A percentile compares a stretch with the other conserved stretches of the same genome.
Conservation (phyloP, 2,888 invertebrate genomes). For the Myopa tessellatipennis region DNA sequence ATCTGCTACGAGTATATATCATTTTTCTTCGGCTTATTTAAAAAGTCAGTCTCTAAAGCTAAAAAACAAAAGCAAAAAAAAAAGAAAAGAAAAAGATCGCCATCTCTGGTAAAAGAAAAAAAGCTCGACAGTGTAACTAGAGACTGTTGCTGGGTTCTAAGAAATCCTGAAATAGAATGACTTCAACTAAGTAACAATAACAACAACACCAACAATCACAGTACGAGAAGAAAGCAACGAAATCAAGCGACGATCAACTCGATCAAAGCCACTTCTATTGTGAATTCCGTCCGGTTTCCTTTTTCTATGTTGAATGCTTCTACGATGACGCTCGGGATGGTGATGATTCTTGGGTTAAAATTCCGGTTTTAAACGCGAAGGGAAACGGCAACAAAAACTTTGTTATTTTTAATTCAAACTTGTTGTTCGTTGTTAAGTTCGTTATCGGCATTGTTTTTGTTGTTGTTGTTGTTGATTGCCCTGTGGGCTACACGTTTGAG, state of each 20-base stretch:
- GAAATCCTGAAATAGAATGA: neutral
- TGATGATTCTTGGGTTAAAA: neutral
- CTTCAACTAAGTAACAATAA: neutral
- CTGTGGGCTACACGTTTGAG: conserved; percentile 2
- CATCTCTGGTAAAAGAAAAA: neutral
- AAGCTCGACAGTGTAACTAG: neutral
- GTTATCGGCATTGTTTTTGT: neutral
- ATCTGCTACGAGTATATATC: too few species aligned
- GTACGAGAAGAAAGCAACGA: too few species aligned
- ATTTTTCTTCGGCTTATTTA: too few species aligned
- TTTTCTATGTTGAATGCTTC: neutral
- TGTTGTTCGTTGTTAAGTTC: neutral
- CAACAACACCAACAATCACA: neutral
- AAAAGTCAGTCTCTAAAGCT: too few species aligned
- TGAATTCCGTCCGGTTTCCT: neutral
- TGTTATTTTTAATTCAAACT: neutral
- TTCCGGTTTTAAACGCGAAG: neutral
- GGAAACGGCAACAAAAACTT: neutral
- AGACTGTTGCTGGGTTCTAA: neutral
- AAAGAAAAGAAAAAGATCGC: too few species aligned
- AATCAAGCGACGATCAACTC: neutral
- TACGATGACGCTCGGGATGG: neutral
- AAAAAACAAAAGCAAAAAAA: too few species aligned
- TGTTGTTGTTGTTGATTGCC: conserved; percentile 5
- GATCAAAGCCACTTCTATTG: neutral